Base-by-base conservation (phyloP, 2,888 invertebrate species). In the Brenthis hecate region DNA sequence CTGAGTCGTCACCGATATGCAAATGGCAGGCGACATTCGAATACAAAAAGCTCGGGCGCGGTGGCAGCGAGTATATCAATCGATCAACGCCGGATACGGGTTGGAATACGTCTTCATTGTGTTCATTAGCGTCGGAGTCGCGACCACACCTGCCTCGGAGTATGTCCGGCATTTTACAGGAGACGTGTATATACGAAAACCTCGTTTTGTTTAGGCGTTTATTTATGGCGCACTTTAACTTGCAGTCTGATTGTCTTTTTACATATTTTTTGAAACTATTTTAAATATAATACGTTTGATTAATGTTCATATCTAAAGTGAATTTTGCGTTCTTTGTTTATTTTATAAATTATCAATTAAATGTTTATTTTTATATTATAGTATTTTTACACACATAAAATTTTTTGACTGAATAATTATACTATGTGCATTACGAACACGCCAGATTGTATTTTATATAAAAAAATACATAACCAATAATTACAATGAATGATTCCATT, bases 1-100 rank as follows among this genome's bases (percentile, higher is more conserved):
- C 85, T 79, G 81, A 56, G 50, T 80, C 87, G 82, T 84, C 81
- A 84, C 82, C 80, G 88, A 88, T 91, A 92, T 92, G 92, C 91
- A 92, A 92, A 92, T 91, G 81, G 76, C 81, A 81, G 77, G 88
- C 88, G 91, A 91, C 91, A 90, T 85, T 89, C 88, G 91, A 90
- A 92, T 91, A 92, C 91, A 91, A 92, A 92, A 92, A 92, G 91
- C 90, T 91, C 85, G 89, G 86, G 85, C 88, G 81, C 90, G 91
- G 91, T 91, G 90, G 91, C 91, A 89, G 91, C 87, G 91, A 92
- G 90, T 92, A 92, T 91, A 92, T 92, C 92, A 92, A 92, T 92
- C 92, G 92, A 92, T 92, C 92, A 92, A 90, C 91, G 91, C 89
- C 92, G 92, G 92, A 92, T 91, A 91, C 85, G 85, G 84, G 87